phyloP scores from a whole-genome alignment of 2,888 invertebrate species.

The Flabesymbios commensalis region DNA sequence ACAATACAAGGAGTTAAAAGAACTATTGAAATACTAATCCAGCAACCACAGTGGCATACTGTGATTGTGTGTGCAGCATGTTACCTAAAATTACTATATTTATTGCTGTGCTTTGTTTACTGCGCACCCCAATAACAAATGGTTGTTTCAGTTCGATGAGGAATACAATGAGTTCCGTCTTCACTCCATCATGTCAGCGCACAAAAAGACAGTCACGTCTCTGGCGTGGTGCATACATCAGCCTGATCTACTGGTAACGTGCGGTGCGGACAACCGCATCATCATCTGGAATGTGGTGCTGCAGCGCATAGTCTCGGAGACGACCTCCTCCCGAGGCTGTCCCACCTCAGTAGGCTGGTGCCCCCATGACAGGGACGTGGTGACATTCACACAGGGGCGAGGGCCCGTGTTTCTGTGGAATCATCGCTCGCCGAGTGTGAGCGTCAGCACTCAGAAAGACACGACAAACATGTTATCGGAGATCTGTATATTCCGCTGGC shows the following conservation, averaged over 20 bases:
- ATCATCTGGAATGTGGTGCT: slow-evolving; percentile 59
- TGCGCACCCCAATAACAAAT: no score
- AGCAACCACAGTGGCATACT: no score
- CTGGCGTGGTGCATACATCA: slow-evolving; percentile 59
- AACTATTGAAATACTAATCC: no score
- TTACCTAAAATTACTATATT: no score
- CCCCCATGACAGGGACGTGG: slow-evolving; percentile 42
- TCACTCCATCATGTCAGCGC: slow-evolving; percentile 62
- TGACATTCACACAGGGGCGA: slow-evolving; percentile 45
- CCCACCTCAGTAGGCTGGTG: slow-evolving; percentile 58
- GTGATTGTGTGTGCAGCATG: no score
- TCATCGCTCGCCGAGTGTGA: no score
- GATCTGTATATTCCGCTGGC: slow-evolving; percentile 55
- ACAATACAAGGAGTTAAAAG: no score
- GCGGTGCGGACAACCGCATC: slow-evolving; percentile 55
- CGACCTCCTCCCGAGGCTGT: slow-evolving; percentile 43
- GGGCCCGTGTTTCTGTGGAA: slow-evolving; percentile 59
- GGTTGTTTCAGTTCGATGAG: slow-evolving; percentile 55
- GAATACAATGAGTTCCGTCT: slow-evolving; percentile 58
- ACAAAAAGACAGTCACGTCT: slow-evolving; percentile 61
- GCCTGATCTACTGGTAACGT: slow-evolving; percentile 57
- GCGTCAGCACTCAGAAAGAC: slow-evolving; percentile 37
- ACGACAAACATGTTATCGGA: slow-evolving; percentile 44
- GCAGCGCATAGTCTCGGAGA: slow-evolving; percentile 49
- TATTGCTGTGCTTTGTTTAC: no score